Evolutionary conservation across 2,888 invertebrate genomes (phyloP).

Genomic region (Blastobasis adustella): DNA sequence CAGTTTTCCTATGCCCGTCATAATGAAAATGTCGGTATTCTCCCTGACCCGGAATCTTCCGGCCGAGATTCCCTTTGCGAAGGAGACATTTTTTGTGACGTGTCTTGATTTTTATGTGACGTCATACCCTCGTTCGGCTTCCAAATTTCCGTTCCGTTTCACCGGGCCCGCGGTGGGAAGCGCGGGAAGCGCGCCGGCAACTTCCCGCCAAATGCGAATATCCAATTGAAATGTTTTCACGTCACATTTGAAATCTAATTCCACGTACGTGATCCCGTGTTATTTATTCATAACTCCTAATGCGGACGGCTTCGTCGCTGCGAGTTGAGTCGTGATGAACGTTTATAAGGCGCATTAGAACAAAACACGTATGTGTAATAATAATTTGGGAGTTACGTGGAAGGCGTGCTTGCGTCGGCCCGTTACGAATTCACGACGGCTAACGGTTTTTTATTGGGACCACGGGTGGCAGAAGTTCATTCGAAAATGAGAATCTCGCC

Average conservation of each 20-base stretch:
- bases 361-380: slow-evolving; percentile 27
- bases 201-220: not conserved
- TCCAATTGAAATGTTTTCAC: slow-evolving; percentile 1
- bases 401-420: not conserved
- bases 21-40: slow-evolving; percentile 54
- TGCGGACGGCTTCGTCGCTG: slow-evolving; percentile 14
- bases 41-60: slow-evolving; percentile 32
- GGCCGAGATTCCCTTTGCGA: slow-evolving; percentile 31
- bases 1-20: slow-evolving; percentile 50
- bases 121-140: slow-evolving; percentile 11
- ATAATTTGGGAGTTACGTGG: slow-evolving; percentile 2
- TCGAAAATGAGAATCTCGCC: too few relatives aligned
- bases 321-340: slow-evolving; percentile 9
- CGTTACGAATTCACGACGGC: slow-evolving; percentile 3
- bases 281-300: slow-evolving; percentile 33
- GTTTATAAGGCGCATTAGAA: slow-evolving; percentile 37
- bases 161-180: not conserved
- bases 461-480: too few relatives aligned
- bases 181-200: not conserved
- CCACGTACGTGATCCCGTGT: slow-evolving; percentile 19
- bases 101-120: slow-evolving; percentile 34
- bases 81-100: slow-evolving; percentile 33
- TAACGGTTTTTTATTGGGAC: too few relatives aligned
- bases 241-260: not conserved
- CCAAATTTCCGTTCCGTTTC: not conserved